Conservation (phyloP, 2,888 invertebrate species). For the Rugalucina vietnamica region DNA sequence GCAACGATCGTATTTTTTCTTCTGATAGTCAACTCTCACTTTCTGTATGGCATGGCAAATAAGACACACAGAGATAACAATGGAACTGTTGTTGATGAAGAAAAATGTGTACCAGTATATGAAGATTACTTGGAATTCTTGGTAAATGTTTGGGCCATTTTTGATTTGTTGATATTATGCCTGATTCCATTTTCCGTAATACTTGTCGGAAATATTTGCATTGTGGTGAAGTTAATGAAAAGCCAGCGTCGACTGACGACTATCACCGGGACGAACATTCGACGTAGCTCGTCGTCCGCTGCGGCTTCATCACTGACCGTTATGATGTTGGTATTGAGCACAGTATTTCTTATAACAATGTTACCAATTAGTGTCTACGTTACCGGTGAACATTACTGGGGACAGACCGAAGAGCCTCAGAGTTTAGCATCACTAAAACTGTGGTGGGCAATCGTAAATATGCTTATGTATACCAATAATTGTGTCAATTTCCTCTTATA, state of each 20-base stretch:
- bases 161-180: constrained; percentile 72
- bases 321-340: constrained; percentile 71
- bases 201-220: constrained; percentile 72
- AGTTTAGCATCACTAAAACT: constrained; percentile 50
- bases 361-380: constrained; percentile 70
- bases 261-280: constrained; percentile 59
- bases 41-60: constrained; percentile 62
- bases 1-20: constrained; percentile 49
- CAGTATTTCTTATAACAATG: constrained; percentile 71
- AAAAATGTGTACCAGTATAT: constrained; percentile 44
- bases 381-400: constrained; percentile 63
- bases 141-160: constrained; percentile 67
- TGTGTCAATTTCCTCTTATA: constrained; percentile 75
- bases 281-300: too few relatives aligned
- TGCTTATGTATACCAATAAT: constrained; percentile 76
- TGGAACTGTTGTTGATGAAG: neutral
- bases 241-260: constrained; percentile 49
- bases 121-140: constrained; percentile 57
- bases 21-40: constrained; percentile 65
- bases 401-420: neutral
- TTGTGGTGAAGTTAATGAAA: constrained; percentile 66
- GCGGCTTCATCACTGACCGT: constrained; percentile 72
- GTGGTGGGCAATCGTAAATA: constrained; percentile 69
- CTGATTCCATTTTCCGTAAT: constrained; percentile 69
- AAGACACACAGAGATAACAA: neutral